phyloP scores from a whole-genome alignment of 1,140 invertebrate species.

The Magallana angulata region DNA sequence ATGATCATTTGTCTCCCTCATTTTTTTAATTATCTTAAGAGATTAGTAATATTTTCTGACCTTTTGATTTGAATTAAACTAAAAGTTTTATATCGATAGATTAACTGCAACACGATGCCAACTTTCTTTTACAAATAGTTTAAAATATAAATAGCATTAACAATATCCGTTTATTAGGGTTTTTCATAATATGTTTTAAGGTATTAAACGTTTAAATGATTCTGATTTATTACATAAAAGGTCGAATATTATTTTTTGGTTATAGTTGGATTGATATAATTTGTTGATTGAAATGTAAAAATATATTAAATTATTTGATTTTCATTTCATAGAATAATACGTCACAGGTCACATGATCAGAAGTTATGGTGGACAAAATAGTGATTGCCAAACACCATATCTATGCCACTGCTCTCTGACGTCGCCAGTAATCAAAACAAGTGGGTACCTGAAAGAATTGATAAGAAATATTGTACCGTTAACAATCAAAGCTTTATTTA shows the following conservation, averaged over 20 bases:
- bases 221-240: too few relatives aligned
- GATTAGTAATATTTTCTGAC: too few relatives aligned
- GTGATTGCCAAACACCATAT: constrained; percentile 36
- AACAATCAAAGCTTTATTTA: background rate
- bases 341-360: constrained; percentile 72
- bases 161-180: too few relatives aligned
- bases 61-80: too few relatives aligned
- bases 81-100: too few relatives aligned
- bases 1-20: background rate
- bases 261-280: background rate
- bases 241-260: background rate
- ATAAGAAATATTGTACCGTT: background rate
- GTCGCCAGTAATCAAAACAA: constrained; percentile 17
- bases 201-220: too few relatives aligned
- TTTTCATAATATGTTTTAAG: too few relatives aligned
- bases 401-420: constrained; percentile 14
- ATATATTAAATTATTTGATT: too few relatives aligned
- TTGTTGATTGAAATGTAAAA: background rate
- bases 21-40: too few relatives aligned
- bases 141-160: too few relatives aligned
- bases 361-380: constrained; percentile 68
- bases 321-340: constrained; percentile 48
- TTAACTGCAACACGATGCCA: too few relatives aligned
- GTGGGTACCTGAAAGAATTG: constrained; percentile 8
- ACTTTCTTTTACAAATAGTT: too few relatives aligned